phyloP scores from a whole-genome alignment of 2,888 invertebrate species.

The Hypomecis atomaria region DNA sequence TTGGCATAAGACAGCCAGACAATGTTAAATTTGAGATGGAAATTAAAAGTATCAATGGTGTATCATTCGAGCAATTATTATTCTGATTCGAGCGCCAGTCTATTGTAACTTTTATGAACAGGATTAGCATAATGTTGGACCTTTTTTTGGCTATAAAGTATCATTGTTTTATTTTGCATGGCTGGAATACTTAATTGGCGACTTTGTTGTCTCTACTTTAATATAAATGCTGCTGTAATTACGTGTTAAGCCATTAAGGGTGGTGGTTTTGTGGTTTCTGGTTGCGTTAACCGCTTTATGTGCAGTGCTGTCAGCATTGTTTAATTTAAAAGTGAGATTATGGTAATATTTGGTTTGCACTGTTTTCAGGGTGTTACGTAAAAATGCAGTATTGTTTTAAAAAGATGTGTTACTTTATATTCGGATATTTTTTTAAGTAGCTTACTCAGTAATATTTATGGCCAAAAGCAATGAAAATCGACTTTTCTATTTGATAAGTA shows the following conservation, averaged over 20 bases:
- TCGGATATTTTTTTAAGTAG: too few relatives aligned
- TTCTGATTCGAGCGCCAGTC: constrained; percentile 24
- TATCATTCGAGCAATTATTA: constrained; percentile 32
- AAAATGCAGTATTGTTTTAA: too few relatives aligned
- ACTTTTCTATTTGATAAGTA: too few relatives aligned
- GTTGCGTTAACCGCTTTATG: not conserved
- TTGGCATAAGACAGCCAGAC: constrained; percentile 13
- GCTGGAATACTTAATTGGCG: constrained; percentile 36
- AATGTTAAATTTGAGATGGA: constrained; percentile 35
- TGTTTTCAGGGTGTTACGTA: too few relatives aligned
- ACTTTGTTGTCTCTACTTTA: constrained; percentile 31
- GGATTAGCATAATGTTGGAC: constrained; percentile 38
- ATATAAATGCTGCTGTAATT: constrained; percentile 24
- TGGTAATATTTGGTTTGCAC: too few relatives aligned
- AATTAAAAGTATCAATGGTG: constrained; percentile 41
- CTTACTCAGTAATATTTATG: too few relatives aligned
- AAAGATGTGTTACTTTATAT: too few relatives aligned
- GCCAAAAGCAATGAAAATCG: too few relatives aligned
- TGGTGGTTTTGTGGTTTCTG: constrained; percentile 17
- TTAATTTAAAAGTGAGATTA: too few relatives aligned
- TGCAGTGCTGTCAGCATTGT: not conserved
- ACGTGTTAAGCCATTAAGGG: constrained; percentile 21
- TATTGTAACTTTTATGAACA: constrained; percentile 35
- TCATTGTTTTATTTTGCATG: constrained; percentile 44
- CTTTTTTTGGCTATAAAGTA: constrained; percentile 38